Conservation (phyloP, 1,140 invertebrate genomes). For the Penaeus vannamei region DNA sequence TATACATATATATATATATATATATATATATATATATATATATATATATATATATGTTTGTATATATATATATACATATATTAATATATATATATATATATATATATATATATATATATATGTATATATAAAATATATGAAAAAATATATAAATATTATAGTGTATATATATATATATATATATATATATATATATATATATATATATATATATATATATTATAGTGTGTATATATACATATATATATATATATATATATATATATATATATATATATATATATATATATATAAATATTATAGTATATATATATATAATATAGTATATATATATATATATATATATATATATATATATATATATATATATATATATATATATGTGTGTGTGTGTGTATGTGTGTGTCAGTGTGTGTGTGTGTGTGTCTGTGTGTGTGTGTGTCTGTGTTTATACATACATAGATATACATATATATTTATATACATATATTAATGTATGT, state of each 20-base stretch:
- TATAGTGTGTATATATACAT: neutral
- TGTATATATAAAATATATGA: neutral
- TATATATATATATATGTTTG: neutral
- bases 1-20: conserved; percentile 6
- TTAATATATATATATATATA: neutral
- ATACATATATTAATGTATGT: too few species aligned
- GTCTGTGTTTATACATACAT: neutral
- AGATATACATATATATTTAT: neutral
- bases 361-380: conserved; percentile 69
- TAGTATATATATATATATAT: conserved; percentile 80
- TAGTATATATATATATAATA: conserved; percentile 83
- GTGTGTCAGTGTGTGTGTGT: conserved; percentile 73
- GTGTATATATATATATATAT: neutral
- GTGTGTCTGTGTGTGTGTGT: neutral
- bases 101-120: conserved; percentile 22
- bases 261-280: neutral
- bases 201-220: neutral
- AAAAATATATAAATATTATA: too few species aligned
- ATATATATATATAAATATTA: conserved; percentile 24
- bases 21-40: conserved; percentile 22
- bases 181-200: neutral
- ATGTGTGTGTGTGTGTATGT: conserved; percentile 78
- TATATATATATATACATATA: conserved; percentile 21
- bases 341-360: conserved; percentile 80
- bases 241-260: too few species aligned